Evolutionary conservation across 2,797 vertebrate genomes (phyloP), one percentile per base, ranked within the genome.

Genomic region (Macrochelys suwanniensis): DNA sequence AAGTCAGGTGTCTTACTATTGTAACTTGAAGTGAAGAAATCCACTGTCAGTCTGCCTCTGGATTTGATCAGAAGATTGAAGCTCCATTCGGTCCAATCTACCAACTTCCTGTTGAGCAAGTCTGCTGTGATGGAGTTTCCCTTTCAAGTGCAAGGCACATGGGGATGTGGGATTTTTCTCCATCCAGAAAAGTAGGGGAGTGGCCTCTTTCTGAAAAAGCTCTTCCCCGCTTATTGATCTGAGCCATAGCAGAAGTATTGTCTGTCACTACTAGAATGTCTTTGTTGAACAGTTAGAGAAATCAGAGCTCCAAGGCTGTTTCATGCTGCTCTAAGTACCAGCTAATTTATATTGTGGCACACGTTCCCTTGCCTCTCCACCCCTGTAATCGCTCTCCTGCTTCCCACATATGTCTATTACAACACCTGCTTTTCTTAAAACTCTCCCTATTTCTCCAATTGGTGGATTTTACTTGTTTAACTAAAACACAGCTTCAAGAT

Each of bases 241-340:
- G 2, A 95, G 88, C 91, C 94, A 94, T 50, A 77, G 87, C 95
- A 97, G 89, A 94, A 42, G 65, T 95, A 93, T 15, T 89, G 45
- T 79, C 31, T 85, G 82, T 81, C 87, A 77, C 42, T 37, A 7
- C 50, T 54, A 21, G 87, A 92, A 94, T 47, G 89, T 53, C 88
- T 90, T 50, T 86, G 9, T 83, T 93, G 45, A 5, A 6, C 53
- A 79, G 31, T 81, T 42, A 25, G 12, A 21, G 4, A 89, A 45
- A 23, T 42, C 68, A 71, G 68, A 42, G 19, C 19, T 5, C 45
- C 8, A 57, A 84, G 31, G 37, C 59, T 81, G 59, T 84, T 84
- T 31, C 45, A 76, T 0, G 0, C 26, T 80, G 25, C 23, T 53
- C 12, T 2, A 5, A 15, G 2, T 15, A 82, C 17, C 61, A 86